phyloP scores from a whole-genome alignment of 2,888 invertebrate species.

The Idaea straminata region DNA sequence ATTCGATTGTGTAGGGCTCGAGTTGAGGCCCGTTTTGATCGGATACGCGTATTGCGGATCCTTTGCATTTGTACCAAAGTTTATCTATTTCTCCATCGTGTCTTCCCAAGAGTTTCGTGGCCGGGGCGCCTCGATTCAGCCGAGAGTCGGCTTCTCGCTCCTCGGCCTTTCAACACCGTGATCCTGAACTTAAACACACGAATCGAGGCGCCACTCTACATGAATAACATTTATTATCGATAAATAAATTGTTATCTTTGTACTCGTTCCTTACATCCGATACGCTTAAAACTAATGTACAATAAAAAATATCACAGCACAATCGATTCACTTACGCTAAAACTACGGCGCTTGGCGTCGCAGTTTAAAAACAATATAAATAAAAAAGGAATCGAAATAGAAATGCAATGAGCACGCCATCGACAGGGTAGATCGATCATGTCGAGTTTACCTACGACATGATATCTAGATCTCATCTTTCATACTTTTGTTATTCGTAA shows the following conservation, averaged over 20 bases:
- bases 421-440: slow-evolving; percentile 31
- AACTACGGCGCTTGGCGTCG: slow-evolving; percentile 66
- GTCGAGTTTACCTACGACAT: slow-evolving; percentile 2
- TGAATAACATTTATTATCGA: slow-evolving; percentile 30
- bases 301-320: slow-evolving; percentile 79
- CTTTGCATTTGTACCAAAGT: slow-evolving; percentile 37
- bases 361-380: slow-evolving; percentile 51
- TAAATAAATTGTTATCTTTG: slow-evolving; percentile 69
- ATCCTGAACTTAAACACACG: background rate
- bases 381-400: slow-evolving; percentile 71
- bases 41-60: slow-evolving; percentile 21
- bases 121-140: background rate
- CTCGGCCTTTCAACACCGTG: background rate
- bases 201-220: slow-evolving; percentile 8
- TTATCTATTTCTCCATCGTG: slow-evolving; percentile 23
- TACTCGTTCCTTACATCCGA: slow-evolving; percentile 64
- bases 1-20: slow-evolving; percentile 40
- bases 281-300: slow-evolving; percentile 73
- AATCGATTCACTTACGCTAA: slow-evolving; percentile 79
- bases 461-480: slow-evolving; percentile 4
- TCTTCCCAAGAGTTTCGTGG: slow-evolving; percentile 4
- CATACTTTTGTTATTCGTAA: slow-evolving; percentile 10
- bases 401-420: slow-evolving; percentile 61
- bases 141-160: background rate
- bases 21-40: slow-evolving; percentile 26